Evolutionary conservation across 2,797 vertebrate species (phyloP).

Genomic region (Epinephelus awoara): DNA sequence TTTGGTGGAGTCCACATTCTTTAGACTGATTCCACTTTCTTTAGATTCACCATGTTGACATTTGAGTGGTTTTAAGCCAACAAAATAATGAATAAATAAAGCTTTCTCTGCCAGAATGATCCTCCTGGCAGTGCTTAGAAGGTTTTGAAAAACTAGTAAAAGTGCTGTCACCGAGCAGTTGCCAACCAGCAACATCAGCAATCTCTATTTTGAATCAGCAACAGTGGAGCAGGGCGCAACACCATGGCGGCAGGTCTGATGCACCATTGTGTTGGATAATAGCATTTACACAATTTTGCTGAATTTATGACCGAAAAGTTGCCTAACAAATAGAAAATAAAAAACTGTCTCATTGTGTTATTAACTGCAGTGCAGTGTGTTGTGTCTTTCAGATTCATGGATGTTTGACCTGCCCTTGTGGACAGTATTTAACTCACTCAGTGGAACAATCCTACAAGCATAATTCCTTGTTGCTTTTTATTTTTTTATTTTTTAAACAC

Average conservation of each 20-base stretch:
- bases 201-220: too few species aligned
- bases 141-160: not conserved
- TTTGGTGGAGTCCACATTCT: not conserved
- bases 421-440: not conserved
- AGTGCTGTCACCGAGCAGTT: not conserved
- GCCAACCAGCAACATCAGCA: too few species aligned
- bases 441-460: not conserved
- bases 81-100: not conserved
- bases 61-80: not conserved
- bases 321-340: not conserved
- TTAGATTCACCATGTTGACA: not conserved
- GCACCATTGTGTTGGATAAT: too few species aligned
- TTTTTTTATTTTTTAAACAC: not conserved
- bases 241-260: too few species aligned
- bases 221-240: too few species aligned
- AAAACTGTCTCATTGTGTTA: not conserved
- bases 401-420: not conserved
- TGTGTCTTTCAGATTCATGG: not conserved
- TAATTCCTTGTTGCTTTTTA: not conserved
- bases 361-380: not conserved
- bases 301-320: too few species aligned
- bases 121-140: not conserved
- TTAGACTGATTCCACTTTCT: not conserved
- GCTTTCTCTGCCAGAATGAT: not conserved
- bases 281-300: too few species aligned